Percentiles rank a stretch among this genome's conserved stretches.
Conservation (phyloP, 2,113 vertebrate species). For the Athene noctua region DNA sequence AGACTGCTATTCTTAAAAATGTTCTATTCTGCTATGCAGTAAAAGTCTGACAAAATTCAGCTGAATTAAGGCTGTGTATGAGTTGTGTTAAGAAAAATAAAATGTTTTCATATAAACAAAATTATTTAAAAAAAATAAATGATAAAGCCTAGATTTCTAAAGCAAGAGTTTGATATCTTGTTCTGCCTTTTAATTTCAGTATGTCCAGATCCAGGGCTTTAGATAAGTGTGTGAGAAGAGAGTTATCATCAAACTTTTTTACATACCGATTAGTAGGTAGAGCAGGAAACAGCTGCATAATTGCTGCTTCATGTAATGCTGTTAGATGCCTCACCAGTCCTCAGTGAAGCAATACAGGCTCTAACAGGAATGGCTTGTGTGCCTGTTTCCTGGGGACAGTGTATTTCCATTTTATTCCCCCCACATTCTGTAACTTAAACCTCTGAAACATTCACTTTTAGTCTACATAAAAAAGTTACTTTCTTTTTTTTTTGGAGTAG, state of each 20-base stretch:
- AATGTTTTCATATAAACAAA: background rate
- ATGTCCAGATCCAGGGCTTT: background rate
- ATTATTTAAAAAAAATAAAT: background rate
- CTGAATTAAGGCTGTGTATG: background rate
- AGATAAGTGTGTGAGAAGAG: background rate
- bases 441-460: background rate
- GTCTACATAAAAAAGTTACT: background rate
- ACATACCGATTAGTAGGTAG: background rate
- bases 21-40: background rate
- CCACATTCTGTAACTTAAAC: background rate
- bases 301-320: background rate
- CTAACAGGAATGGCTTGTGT: background rate
- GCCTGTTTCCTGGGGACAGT: background rate
- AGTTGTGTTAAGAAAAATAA: background rate
- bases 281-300: background rate
- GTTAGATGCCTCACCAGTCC: background rate
- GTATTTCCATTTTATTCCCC: background rate
- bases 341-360: background rate
- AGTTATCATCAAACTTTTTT: background rate
- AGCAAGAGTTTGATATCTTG: background rate
- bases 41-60: background rate
- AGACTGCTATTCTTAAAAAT: background rate
- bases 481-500: background rate
- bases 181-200: background rate
- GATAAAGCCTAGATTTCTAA: background rate